A percentile compares a stretch with the other conserved stretches of the same genome.
Evolutionary conservation across 2,888 invertebrate species (phyloP).

Genomic region (Antitype chi): DNA sequence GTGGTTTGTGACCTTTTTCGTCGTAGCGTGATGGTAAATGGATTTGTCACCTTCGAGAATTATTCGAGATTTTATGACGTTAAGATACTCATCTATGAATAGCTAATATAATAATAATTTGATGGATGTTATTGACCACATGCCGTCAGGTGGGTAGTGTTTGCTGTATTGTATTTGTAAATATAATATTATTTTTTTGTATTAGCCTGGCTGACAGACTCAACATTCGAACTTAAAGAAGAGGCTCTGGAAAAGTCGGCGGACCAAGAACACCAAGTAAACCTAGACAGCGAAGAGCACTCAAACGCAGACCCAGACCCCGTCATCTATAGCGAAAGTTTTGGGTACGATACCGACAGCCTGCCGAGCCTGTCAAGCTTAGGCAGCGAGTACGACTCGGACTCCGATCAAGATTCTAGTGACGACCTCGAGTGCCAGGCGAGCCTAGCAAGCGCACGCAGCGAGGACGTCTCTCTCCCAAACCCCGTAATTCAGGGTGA

Average conservation of each 20-base stretch:
- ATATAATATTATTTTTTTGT: conserved; percentile 16
- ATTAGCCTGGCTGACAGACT: conserved; percentile 37
- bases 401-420: background rate
- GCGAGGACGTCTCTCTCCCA: background rate
- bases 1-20: no score
- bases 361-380: background rate
- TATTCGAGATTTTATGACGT: no score
- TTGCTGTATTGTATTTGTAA: background rate
- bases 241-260: background rate
- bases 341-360: background rate
- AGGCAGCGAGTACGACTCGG: background rate
- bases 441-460: background rate
- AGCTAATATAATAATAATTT: background rate
- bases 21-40: no score
- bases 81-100: background rate
- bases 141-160: background rate
- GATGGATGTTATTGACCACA: background rate
- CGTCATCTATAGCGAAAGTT: background rate
- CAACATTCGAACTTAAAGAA: background rate
- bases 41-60: no score
- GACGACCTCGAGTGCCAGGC: background rate
- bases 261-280: background rate
- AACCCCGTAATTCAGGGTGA: no score
- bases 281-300: background rate
- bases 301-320: background rate